These are phyloP conservation scores for Equus quagga DNA, from an alignment of 2,113 vertebrate genomes.

Conservation along the genomic window DNA sequence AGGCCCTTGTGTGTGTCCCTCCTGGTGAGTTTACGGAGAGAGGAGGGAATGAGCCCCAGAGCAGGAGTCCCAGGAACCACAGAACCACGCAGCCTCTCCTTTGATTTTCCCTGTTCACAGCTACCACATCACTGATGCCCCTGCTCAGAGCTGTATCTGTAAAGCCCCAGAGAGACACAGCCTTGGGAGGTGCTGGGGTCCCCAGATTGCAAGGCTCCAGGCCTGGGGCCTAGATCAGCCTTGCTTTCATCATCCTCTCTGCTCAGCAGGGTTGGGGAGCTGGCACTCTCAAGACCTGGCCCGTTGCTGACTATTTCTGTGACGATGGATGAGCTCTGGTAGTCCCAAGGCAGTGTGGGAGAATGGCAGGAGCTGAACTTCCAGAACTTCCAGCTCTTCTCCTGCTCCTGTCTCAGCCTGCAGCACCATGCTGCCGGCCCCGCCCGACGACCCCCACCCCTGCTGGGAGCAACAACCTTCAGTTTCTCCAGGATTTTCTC, in stretches of 20 bases:
- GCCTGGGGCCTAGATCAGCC: not conserved
- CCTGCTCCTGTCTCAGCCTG: not conserved
- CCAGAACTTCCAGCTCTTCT: too few relatives aligned
- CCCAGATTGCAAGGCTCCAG: not conserved
- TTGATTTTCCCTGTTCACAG: not conserved
- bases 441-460: accelerated
- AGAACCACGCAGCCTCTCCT: not conserved
- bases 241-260: not conserved
- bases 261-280: not conserved
- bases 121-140: accelerated
- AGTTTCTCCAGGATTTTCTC: not conserved
- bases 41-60: accelerated
- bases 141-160: not conserved
- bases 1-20: not conserved
- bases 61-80: not conserved
- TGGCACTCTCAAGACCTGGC: not conserved
- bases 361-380: too few relatives aligned
- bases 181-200: not conserved
- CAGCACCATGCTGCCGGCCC: accelerated
- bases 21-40: not conserved
- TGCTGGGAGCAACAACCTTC: not conserved
- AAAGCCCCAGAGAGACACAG: not conserved
- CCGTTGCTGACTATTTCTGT: not conserved
- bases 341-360: not conserved
- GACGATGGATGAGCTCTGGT: not conserved